Evolutionary conservation across 2,113 vertebrate genomes (phyloP).

Genomic region (Pteruthius melanotis): DNA sequence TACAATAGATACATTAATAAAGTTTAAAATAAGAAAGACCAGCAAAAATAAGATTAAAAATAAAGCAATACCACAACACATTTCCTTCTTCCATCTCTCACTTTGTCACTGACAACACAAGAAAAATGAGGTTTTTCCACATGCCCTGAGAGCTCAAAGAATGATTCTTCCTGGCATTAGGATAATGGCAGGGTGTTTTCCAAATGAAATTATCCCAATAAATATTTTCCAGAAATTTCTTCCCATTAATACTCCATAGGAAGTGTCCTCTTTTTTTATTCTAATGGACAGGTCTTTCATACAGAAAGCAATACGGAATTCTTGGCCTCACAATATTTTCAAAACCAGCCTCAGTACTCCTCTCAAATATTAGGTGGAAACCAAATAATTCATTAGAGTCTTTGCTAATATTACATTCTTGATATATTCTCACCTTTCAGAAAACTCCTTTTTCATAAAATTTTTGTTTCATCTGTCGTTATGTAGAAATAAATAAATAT

Average conservation of each 20-base stretch:
- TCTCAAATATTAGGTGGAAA: neutral
- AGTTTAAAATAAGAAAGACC: neutral
- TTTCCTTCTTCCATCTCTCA: neutral
- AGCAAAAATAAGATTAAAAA: neutral
- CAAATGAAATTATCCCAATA: neutral
- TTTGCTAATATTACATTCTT: neutral
- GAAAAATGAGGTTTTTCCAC: neutral
- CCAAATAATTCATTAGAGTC: neutral
- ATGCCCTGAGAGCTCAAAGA: neutral
- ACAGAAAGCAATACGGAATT: neutral
- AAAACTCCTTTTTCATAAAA: neutral
- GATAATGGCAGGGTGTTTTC: neutral
- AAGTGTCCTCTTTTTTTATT: neutral
- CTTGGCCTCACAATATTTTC: neutral
- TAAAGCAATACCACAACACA: neutral
- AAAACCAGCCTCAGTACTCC: neutral
- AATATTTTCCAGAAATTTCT: neutral
- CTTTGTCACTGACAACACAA: neutral
- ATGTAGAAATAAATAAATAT: neutral
- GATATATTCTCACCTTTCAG: neutral
- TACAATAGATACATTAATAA: neutral
- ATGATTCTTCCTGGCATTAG: neutral
- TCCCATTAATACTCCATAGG: neutral
- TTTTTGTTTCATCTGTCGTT: neutral
- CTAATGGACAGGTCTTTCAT: accelerated